phyloP scores from a whole-genome alignment of 1,140 invertebrate species.

The Drosophila bifasciata region DNA sequence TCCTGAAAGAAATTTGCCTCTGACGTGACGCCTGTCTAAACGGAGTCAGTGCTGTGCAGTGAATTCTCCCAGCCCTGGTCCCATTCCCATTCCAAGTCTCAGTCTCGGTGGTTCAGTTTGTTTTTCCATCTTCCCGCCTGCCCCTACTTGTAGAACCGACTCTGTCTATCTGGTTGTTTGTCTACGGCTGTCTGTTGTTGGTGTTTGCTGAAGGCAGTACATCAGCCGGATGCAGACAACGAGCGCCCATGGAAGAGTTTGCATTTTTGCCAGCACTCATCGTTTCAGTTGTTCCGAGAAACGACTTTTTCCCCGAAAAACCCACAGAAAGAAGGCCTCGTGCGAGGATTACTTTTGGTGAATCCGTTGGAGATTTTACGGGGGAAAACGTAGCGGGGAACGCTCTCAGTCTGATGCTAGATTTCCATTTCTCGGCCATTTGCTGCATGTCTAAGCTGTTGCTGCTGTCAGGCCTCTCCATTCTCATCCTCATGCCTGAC shows the following conservation, averaged over 20 bases:
- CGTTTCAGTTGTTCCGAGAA: conserved; percentile 3
- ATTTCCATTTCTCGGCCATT: conserved; percentile 69
- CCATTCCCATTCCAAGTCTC: neutral
- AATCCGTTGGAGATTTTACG: conserved; percentile 3
- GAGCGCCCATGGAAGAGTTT: conserved; percentile 29
- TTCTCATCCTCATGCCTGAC: conserved; percentile 6
- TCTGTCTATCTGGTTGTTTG: conserved; percentile 29
- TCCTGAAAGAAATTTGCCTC: conserved; percentile 13
- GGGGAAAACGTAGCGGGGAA: conserved; percentile 28
- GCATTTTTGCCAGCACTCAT: conserved; percentile 46
- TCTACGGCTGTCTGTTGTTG: conserved; percentile 15
- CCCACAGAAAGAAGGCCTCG: neutral
- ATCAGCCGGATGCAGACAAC: conserved; percentile 57
- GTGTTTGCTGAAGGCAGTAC: conserved; percentile 52
- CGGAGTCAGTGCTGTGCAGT: conserved; percentile 35
- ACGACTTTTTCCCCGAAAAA: neutral
- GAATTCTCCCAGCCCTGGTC: conserved; percentile 6
- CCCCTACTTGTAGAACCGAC: neutral
- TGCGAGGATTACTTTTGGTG: conserved; percentile 9
- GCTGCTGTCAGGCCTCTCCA: conserved; percentile 31
- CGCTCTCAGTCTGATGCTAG: conserved; percentile 16
- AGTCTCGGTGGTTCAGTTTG: too few relatives aligned
- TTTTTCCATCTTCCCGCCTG: too few relatives aligned
- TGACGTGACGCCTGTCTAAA: conserved; percentile 43
- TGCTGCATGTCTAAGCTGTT: conserved; percentile 70